Evolutionary conservation across 2,888 invertebrate genomes (phyloP).

Genomic region (Pogonocherus hispidulus): DNA sequence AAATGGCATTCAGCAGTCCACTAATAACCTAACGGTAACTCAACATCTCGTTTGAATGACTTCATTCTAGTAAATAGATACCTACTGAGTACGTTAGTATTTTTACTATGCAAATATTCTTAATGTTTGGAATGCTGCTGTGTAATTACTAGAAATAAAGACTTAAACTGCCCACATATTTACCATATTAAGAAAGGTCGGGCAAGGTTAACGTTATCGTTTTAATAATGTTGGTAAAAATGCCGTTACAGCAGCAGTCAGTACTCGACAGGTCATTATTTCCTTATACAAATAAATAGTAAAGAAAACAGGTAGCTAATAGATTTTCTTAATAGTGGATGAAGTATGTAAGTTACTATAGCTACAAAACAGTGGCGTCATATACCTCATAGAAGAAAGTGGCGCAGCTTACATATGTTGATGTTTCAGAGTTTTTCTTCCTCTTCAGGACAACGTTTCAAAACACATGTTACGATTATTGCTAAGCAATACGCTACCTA

Average conservation of each 20-base stretch:
- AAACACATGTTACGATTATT: no score
- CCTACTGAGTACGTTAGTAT: background rate
- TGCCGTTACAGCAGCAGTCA: background rate
- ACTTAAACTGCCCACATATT: constrained; percentile 17
- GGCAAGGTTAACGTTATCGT: constrained; percentile 35
- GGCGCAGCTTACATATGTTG: no score
- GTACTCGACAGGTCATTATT: background rate
- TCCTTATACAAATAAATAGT: background rate
- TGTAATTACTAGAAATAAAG: constrained; percentile 16
- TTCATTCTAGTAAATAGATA: background rate
- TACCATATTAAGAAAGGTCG: constrained; percentile 36
- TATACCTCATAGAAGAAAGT: no score
- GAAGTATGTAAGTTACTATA: no score
- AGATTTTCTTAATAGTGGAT: no score
- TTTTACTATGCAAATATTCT: background rate
- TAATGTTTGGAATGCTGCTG: background rate
- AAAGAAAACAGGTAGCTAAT: background rate
- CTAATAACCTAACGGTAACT: background rate
- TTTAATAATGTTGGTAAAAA: constrained; percentile 20
- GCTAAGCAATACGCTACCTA: no score
- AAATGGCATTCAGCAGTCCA: no score
- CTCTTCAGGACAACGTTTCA: no score
- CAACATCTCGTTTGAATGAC: background rate
- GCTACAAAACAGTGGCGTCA: no score
- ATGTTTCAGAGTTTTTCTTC: no score